Evolutionary conservation across 1,140 invertebrate species (phyloP), one percentile per base, ranked within the genome.

Genomic region (Philotrypesis tridentata): DNA sequence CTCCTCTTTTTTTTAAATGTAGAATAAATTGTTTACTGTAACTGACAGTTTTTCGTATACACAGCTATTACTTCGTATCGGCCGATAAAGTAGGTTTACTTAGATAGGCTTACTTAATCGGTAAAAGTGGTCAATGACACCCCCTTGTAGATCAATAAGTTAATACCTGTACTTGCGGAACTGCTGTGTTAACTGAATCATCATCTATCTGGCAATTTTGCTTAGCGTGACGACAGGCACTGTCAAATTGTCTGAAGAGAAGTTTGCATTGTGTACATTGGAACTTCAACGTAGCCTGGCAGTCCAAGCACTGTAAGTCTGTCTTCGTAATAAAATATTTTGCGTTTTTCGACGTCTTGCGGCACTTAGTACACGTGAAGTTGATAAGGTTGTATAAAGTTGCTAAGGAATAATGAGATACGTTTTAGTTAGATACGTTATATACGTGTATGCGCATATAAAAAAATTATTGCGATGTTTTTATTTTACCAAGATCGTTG

Each of bases 281-380:
- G 23, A 77, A 82, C n/a, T 82, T 82, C 74, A 82, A 72, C 6
- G 23, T 33, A 0, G 55, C 11, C 5, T 73, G 60, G 17, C 75
- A 82, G 29, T 73, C 27, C 0, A 40, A n/a, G 25, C 75, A 82
- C 23, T 73, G 11, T 1, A 71, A 8, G 9, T 73, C 75, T 0
- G 55, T 65, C 17, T 73, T 75, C n/a, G 33, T 31, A 0, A 60
- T 1, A 17, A 82, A 72, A n/a, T 78, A 61, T 9, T 78, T 60
- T 14, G 75, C 29, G 33, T 73, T 82, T 7, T 73, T 73, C 2
- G 31, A 25, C 7, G 80, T 78, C 21, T 17, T n/a, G 0, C 55
- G 74, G 9, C 74, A 77, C 21, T 77, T 82, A 17, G 80, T 77
- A 21, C 80, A 82, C 3, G 74, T 82, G 21, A 77, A 77, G 33